Conservation (phyloP, 2,888 invertebrate genomes). For the Drosophila mercatorum region DNA sequence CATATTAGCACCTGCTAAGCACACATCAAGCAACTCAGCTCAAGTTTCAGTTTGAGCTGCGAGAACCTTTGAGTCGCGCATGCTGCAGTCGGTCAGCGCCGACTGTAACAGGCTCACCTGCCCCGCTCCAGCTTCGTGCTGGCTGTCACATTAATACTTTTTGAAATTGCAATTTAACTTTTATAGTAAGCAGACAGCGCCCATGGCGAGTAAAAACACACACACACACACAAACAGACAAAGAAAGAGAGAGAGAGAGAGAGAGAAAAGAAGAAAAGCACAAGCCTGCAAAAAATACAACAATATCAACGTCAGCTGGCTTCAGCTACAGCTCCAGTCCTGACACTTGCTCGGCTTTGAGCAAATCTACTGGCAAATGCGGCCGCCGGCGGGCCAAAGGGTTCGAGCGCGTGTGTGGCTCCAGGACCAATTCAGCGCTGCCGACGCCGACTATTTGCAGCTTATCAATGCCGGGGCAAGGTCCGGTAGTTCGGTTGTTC, state of each 20-base stretch:
- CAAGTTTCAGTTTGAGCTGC: no score
- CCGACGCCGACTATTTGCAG: conserved; percentile 54
- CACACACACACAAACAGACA: background rate
- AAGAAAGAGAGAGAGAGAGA: background rate
- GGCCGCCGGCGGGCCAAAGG: background rate
- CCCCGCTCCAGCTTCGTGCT: background rate
- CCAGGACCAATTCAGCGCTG: conserved; percentile 6
- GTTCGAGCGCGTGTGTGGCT: background rate
- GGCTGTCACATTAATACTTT: conserved; percentile 64
- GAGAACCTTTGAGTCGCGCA: background rate
- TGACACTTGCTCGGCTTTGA: conserved; percentile 25
- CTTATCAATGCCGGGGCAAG: conserved; percentile 57
- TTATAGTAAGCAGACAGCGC: conserved; percentile 58
- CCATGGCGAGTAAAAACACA: conserved; percentile 14
- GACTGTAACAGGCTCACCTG: background rate
- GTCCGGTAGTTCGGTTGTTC: conserved; percentile 19
- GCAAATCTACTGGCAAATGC: conserved; percentile 63
- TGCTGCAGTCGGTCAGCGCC: conserved; percentile 4
- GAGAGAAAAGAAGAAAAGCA: background rate
- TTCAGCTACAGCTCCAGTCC: background rate
- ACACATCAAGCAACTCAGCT: no score
- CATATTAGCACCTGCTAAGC: background rate
- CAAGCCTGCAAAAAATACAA: conserved; percentile 13
- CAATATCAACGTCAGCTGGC: conserved; percentile 3
- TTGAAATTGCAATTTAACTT: conserved; percentile 71